Conservation (phyloP, 2,888 invertebrate species). For the Nomada ferruginata region DNA sequence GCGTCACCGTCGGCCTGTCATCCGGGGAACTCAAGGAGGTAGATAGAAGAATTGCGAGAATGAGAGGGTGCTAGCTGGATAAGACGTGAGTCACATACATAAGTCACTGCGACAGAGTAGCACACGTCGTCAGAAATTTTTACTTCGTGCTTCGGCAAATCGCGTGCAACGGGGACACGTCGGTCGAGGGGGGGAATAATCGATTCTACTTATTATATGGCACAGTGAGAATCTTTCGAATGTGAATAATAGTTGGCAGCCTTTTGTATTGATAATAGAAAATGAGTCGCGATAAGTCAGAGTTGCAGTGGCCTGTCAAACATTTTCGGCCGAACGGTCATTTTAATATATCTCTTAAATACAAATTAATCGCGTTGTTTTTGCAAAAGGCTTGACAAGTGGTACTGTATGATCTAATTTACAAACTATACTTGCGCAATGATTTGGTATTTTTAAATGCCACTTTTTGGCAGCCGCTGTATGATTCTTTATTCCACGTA, state of each 20-base stretch:
- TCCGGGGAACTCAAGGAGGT: conserved; percentile 34
- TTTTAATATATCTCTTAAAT: too few relatives aligned
- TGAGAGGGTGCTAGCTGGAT: conserved; percentile 49
- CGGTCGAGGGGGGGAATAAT: neutral
- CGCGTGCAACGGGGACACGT: neutral
- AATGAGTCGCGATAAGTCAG: too few relatives aligned
- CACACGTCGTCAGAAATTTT: conserved; percentile 24
- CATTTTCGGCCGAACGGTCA: too few relatives aligned
- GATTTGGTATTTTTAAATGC: too few relatives aligned
- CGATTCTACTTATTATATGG: neutral
- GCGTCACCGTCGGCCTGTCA: conserved; percentile 42
- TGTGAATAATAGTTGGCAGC: neutral
- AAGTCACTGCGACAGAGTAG: conserved; percentile 21
- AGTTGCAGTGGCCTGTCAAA: too few relatives aligned
- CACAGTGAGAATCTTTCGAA: neutral
- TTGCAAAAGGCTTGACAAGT: too few relatives aligned
- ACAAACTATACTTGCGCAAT: too few relatives aligned
- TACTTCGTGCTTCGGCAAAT: neutral
- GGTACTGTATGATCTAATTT: too few relatives aligned
- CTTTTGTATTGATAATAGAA: too few relatives aligned
- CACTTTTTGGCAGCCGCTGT: too few relatives aligned
- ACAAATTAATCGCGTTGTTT: too few relatives aligned
- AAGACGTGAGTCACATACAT: conserved; percentile 68
- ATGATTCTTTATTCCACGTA: too few relatives aligned
- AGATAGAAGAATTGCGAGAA: conserved; percentile 37